A percentile compares a stretch with the other conserved stretches of the same genome.
Evolutionary conservation across 2,888 invertebrate genomes (phyloP).

Genomic region (Hipparchia sbordonii): DNA sequence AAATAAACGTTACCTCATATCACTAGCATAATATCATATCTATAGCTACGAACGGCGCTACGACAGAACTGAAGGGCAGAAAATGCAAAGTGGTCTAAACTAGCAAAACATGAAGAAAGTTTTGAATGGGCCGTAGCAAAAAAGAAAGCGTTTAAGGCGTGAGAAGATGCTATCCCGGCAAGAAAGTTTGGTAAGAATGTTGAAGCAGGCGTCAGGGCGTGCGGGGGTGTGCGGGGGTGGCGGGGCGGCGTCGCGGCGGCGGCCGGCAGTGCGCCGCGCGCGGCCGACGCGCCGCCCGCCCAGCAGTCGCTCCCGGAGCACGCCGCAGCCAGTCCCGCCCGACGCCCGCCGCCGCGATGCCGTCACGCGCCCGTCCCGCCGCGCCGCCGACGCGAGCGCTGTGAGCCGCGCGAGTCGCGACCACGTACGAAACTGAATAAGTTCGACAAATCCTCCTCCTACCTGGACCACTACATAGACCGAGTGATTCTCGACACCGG

Average conservation of each 20-base stretch:
- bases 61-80: background rate
- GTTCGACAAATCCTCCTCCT: slow-evolving; percentile 81
- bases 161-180: slow-evolving; percentile 38
- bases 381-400: slow-evolving; percentile 55
- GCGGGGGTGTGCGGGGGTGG: slow-evolving; percentile 49
- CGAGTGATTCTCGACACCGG: slow-evolving; percentile 58
- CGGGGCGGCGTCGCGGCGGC: slow-evolving; percentile 62
- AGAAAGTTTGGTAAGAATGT: slow-evolving; percentile 73
- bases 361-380: slow-evolving; percentile 50
- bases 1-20: slow-evolving; percentile 51
- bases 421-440: slow-evolving; percentile 79
- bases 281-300: slow-evolving; percentile 80
- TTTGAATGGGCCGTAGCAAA: slow-evolving; percentile 28
- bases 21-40: too few species aligned
- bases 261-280: slow-evolving; percentile 82
- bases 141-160: slow-evolving; percentile 38
- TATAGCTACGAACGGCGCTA: background rate
- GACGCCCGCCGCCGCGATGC: slow-evolving; percentile 44
- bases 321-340: slow-evolving; percentile 42
- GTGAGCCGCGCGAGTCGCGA: slow-evolving; percentile 56
- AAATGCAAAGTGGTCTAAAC: slow-evolving; percentile 31
- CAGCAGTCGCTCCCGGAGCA: slow-evolving; percentile 59
- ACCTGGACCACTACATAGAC: slow-evolving; percentile 83
- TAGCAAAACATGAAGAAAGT: slow-evolving; percentile 37
- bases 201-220: slow-evolving; percentile 65